Evolutionary conservation across 2,797 vertebrate species (phyloP).

Genomic region (Sciurus vulgaris): DNA sequence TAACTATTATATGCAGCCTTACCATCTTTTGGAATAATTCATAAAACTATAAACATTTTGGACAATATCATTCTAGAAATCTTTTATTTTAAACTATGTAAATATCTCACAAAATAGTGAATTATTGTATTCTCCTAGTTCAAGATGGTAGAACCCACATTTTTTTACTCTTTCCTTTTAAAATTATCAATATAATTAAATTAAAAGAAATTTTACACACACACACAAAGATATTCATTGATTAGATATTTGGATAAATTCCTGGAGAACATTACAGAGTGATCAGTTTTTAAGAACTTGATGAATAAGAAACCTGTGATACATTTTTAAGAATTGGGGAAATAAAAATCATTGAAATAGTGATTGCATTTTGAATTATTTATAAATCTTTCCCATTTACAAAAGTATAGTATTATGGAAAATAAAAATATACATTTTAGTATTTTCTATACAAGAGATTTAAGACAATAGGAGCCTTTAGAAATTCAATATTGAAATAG

Average conservation of each 20-base stretch:
- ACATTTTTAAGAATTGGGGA: neutral
- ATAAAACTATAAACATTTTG: neutral
- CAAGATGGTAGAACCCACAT: neutral
- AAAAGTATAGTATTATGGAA: neutral
- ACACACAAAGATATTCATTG: neutral
- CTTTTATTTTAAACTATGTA: neutral
- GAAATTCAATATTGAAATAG: neutral
- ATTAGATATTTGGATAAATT: neutral
- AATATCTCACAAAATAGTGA: neutral
- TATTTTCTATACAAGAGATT: neutral
- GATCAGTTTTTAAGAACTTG: neutral
- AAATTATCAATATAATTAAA: neutral
- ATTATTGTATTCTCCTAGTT: neutral
- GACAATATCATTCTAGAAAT: neutral
- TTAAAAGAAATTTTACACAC: neutral
- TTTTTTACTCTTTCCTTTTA: neutral
- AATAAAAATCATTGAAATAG: neutral
- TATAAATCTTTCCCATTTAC: neutral
- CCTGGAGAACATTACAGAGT: neutral
- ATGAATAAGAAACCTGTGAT: neutral
- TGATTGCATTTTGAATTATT: neutral
- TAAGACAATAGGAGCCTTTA: neutral
- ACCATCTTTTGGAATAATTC: neutral
- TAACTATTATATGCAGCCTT: neutral
- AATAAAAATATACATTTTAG: neutral